Evolutionary conservation across 2,113 vertebrate species (phyloP), one percentile per base, ranked within the genome.

Genomic region (Sapajus apella): DNA sequence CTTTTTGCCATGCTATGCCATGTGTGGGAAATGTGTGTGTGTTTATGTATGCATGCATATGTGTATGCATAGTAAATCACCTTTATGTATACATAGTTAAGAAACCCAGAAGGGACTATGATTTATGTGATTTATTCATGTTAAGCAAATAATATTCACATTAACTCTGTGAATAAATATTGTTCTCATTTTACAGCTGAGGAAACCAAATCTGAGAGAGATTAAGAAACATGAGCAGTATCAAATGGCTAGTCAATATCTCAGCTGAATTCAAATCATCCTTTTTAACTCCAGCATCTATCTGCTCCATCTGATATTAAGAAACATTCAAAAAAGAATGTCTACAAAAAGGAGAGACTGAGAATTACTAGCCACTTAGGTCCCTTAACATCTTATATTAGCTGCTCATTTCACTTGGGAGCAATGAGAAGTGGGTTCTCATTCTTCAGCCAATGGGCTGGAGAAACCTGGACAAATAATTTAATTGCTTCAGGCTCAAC

Each of bases 211-310:
- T 95, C 61, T 80, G 35, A 52, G 3, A 35, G 35, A 37, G 35
- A 88, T 45, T 77, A 55, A 72, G 72, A 75, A 85, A 85, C 66
- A 56, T 25, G 23, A 94, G 17, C 14, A 45, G 5, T 35, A 32
- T 81, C 64, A 89, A 87, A 81, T 76, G 20, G n/a, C 6, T 37
- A 58, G 17, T 30, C 3, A 43, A 20, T 64, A 43, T 91, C 56
- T 94, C 64, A 91, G 17, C 21, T 90, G 89, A 75, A 64, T 91
- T 89, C 79, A 88, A 95, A 55, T 75, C 17, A 72, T 32, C 11
- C 5, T 43, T 66, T 90, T 30, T 50, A 84, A 85, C 21, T 18
- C 30, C 16, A 66, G 1, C 17, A 32, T 94, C n/a, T 72, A 43
- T 20, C 9, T 85, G 35, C 6, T 77, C 11, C 3, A 23, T 87